Evolutionary conservation across 2,113 vertebrate species (phyloP).

Genomic region (Acanthochromis polyacanthus): DNA sequence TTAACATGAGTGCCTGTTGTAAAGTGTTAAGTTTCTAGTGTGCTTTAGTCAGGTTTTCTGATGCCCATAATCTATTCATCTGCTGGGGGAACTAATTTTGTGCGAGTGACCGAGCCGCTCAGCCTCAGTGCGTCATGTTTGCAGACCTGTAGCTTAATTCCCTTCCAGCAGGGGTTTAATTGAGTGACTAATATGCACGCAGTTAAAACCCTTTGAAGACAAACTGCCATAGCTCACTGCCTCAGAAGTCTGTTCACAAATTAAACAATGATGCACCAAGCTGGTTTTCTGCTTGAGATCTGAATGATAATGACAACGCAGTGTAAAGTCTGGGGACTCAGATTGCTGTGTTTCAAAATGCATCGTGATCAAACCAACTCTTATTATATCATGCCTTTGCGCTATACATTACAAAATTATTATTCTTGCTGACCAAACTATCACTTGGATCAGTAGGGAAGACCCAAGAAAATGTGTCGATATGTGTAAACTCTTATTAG

Average conservation of each 20-base stretch:
- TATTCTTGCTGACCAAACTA: too few relatives aligned
- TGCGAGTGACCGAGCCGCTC: conserved; percentile 10
- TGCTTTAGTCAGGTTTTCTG: conserved; percentile 20
- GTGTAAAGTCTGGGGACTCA: conserved; percentile 4
- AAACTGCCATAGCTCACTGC: conserved; percentile 35
- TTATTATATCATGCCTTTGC: too few relatives aligned
- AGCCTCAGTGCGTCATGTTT: conserved; percentile 54
- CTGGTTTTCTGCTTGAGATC: conserved; percentile 10
- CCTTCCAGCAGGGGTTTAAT: conserved; percentile 66
- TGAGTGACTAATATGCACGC: conserved; percentile 59
- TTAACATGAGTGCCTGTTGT: background rate
- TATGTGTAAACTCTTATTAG: too few relatives aligned
- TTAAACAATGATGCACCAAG: conserved; percentile 52
- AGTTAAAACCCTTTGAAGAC: conserved; percentile 50
- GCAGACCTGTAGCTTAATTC: conserved; percentile 60
- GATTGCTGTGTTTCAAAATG: too few relatives aligned
- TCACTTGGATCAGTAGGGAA: background rate
- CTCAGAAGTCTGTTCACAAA: conserved; percentile 43
- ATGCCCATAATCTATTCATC: conserved; percentile 51
- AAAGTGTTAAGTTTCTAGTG: background rate
- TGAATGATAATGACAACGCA: conserved; percentile 6
- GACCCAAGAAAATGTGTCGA: background rate
- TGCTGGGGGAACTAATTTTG: conserved; percentile 33
- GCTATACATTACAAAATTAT: too few relatives aligned
- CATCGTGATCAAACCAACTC: too few relatives aligned